Evolutionary conservation across 2,113 vertebrate species (phyloP), one percentile per base, ranked within the genome.

Genomic region (Mus spicilegus): DNA sequence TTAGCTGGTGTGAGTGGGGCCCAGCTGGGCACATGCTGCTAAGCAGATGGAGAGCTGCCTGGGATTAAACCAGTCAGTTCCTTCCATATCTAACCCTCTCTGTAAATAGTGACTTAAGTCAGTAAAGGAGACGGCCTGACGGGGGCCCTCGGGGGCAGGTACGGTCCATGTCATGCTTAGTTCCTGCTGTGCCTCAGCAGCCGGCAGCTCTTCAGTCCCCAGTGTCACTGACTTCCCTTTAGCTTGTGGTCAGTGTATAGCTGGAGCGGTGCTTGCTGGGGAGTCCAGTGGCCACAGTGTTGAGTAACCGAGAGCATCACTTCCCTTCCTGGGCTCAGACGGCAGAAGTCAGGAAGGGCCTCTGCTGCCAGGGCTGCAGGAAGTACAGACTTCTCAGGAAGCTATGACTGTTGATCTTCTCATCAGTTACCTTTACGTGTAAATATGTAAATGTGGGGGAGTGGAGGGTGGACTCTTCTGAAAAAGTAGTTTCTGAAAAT

Each of bases 401-500:
- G 95, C 39, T 73, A 33, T 94, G 96, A 94, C 96, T 87, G 56
- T 30, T 49, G 26, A 36, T 80, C 49, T 93, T 92, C 93, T 93
- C 80, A 75, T 67, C 42, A 84, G 49, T 75, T 85, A 30, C 89
- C 46, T 95, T 82, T 51, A 93, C 28, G 1, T 87, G 82, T 85
- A 65, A 63, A 3, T 20, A 42, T 14, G 5, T 81, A 82, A 78
- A 36, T 39, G 30, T 13, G 87, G 56, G 85, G 63, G 17, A 61
- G 46, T 20, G 16, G 28, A 9, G 49, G 67, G 72, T 4, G 70
- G 82, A 70, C 56, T 84, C 94, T 97, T 97, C 94, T 96, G 80
- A 76, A 96, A 96, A 87, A 85, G 93, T 54, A 17, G 75, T 97
- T 97, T 98, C 94, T 97, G 97, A 96, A 97, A 96, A 94, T 26